A percentile compares a stretch with the other conserved stretches of the same genome.
Evolutionary conservation across 2,113 vertebrate species (phyloP).

Genomic region (Pimephales promelas): DNA sequence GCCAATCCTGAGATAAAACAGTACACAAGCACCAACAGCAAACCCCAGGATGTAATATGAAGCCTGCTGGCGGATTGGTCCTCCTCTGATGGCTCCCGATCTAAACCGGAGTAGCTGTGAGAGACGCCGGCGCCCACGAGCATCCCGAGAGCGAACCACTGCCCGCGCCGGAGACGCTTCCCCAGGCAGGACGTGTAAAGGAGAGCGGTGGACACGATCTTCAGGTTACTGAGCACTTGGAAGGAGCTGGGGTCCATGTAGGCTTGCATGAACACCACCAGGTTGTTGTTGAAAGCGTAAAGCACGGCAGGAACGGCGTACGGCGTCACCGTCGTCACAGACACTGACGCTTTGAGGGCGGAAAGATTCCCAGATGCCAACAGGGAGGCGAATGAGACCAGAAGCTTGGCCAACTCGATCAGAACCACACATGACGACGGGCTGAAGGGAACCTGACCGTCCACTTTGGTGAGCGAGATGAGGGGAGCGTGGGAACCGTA

Average conservation of each 20-base stretch:
- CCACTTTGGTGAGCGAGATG: constrained; percentile 82
- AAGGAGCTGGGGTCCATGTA: constrained; percentile 96
- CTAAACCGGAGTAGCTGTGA: constrained; percentile 84
- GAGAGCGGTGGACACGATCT: constrained; percentile 87
- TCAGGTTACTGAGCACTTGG: constrained; percentile 92
- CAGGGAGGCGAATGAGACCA: constrained; percentile 73
- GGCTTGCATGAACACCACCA: constrained; percentile 90
- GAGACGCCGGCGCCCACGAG: constrained; percentile 80
- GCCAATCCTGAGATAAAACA: constrained; percentile 87
- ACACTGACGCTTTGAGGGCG: neutral
- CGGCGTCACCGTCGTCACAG: constrained; percentile 69
- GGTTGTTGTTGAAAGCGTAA: constrained; percentile 93
- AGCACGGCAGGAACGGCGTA: constrained; percentile 88
- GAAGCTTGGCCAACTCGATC: constrained; percentile 84
- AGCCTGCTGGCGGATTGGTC: constrained; percentile 58
- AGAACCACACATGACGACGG: constrained; percentile 85
- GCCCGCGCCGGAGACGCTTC: constrained; percentile 72
- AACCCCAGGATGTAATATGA: constrained; percentile 79
- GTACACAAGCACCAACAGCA: constrained; percentile 81
- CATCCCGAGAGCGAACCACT: constrained; percentile 82
- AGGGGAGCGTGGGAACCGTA: constrained; percentile 92
- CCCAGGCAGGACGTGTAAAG: constrained; percentile 85
- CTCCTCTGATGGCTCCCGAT: constrained; percentile 17
- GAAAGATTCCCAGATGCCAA: constrained; percentile 64
- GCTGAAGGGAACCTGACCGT: constrained; percentile 84